Evolutionary conservation across 2,797 vertebrate genomes (phyloP).

Genomic region (Poeciliopsis infans): DNA sequence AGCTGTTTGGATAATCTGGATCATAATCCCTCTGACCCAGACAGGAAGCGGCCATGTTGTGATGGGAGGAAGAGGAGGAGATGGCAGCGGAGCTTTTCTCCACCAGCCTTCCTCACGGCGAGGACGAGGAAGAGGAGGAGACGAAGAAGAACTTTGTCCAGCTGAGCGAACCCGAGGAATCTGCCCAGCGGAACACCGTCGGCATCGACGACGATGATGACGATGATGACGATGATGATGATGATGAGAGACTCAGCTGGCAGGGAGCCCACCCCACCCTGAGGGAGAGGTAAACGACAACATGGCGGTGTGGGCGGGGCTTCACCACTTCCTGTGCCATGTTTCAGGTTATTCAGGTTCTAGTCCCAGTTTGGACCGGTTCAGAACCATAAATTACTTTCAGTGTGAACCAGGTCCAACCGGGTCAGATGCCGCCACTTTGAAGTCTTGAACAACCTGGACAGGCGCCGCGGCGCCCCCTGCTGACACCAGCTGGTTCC

Average conservation of each 20-base stretch:
- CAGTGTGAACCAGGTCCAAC: neutral
- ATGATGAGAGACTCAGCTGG: conserved; percentile 82
- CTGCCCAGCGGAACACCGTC: conserved; percentile 50
- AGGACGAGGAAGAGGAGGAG: conserved; percentile 68
- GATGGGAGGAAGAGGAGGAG: conserved; percentile 78
- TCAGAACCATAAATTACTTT: neutral
- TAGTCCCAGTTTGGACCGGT: neutral
- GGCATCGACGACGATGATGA: conserved; percentile 79
- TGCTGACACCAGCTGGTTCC: neutral
- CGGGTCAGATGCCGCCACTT: neutral
- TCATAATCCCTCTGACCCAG: neutral
- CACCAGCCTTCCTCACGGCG: conserved; percentile 69
- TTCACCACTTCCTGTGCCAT: neutral
- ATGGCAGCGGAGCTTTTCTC: conserved; percentile 91
- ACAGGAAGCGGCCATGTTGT: conserved; percentile 68
- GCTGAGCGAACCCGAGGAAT: conserved; percentile 55
- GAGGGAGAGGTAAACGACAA: conserved; percentile 82
- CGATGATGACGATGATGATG: conserved; percentile 51
- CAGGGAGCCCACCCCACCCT: conserved; percentile 88
- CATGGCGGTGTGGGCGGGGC: neutral
- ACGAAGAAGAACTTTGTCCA: conserved; percentile 59
- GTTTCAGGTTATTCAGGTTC: neutral
- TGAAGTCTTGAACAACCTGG: neutral
- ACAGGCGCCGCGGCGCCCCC: neutral
- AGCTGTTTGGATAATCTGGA: neutral